phyloP scores from a whole-genome alignment of 2,888 invertebrate species.

The Drosophila greeni region DNA sequence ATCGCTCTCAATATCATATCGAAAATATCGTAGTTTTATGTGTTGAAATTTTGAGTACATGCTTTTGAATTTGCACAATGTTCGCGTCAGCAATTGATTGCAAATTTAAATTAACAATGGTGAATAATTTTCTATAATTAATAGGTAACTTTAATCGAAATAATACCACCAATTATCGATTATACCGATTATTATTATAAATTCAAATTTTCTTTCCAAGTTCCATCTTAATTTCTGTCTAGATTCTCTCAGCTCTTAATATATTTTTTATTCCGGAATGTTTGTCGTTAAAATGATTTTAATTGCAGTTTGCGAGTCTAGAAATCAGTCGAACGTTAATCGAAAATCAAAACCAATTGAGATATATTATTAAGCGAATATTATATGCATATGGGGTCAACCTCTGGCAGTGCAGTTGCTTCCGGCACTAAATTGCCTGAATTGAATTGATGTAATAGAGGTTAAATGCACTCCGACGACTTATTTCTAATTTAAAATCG shows the following conservation, averaged over 20 bases:
- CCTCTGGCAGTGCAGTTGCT: conserved; percentile 8
- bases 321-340: conserved; percentile 3
- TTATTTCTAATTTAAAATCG: conserved; percentile 7
- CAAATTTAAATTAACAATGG: background rate
- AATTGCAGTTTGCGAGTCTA: background rate
- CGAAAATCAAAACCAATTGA: conserved; percentile 42
- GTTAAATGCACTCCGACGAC: conserved; percentile 7
- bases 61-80: background rate
- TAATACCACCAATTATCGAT: background rate
- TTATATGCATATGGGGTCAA: conserved; percentile 9
- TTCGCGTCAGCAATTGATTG: background rate
- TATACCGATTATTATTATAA: too few relatives aligned
- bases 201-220: too few relatives aligned
- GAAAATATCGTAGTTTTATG: background rate
- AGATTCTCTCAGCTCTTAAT: background rate
- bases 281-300: background rate
- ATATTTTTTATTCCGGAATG: background rate
- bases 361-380: conserved; percentile 29
- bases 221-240: background rate
- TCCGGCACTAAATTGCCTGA: conserved; percentile 35
- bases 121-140: background rate
- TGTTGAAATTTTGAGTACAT: background rate
- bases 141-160: background rate
- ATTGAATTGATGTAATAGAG: conserved; percentile 28
- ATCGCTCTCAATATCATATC: background rate